Conservation (phyloP, 2,113 vertebrate genomes). For the Podarcis cretensis region DNA sequence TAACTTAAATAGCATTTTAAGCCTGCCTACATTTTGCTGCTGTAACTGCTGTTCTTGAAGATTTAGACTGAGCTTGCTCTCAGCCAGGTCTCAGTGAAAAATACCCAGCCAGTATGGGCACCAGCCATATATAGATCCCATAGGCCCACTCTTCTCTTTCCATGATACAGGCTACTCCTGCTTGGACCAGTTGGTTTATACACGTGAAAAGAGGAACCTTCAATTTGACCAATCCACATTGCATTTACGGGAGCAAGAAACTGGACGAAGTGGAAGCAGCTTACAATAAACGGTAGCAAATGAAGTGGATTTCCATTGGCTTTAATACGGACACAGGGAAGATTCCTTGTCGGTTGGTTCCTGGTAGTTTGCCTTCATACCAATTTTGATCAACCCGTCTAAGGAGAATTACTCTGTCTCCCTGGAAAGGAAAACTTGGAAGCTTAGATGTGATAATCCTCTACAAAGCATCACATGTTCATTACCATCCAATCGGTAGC, state of each 20-base stretch:
- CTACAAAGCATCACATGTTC: not conserved
- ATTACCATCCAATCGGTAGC: conserved; percentile 3
- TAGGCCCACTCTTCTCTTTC: too few relatives aligned
- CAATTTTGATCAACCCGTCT: conserved; percentile 97
- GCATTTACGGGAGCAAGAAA: not conserved
- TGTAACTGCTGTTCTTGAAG: too few relatives aligned
- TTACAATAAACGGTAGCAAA: not conserved
- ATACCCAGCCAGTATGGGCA: too few relatives aligned
- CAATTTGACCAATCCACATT: not conserved
- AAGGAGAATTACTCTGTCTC: conserved; percentile 91
- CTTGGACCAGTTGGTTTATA: too few relatives aligned
- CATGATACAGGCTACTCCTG: too few relatives aligned
- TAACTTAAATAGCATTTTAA: too few relatives aligned
- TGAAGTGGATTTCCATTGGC: not conserved
- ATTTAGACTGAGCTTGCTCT: too few relatives aligned
- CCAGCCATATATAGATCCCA: too few relatives aligned
- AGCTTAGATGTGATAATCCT: not conserved
- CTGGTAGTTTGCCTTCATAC: conserved; percentile 96
- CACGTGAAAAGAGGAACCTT: not conserved
- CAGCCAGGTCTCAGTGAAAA: too few relatives aligned
- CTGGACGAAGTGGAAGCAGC: not conserved
- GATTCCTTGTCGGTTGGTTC: conserved; percentile 94
- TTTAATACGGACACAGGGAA: conserved; percentile 86
- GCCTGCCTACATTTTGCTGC: too few relatives aligned
- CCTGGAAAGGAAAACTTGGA: conserved; percentile 77